Conservation (phyloP, 2,888 invertebrate species). For the Meteorus cinctellus region DNA sequence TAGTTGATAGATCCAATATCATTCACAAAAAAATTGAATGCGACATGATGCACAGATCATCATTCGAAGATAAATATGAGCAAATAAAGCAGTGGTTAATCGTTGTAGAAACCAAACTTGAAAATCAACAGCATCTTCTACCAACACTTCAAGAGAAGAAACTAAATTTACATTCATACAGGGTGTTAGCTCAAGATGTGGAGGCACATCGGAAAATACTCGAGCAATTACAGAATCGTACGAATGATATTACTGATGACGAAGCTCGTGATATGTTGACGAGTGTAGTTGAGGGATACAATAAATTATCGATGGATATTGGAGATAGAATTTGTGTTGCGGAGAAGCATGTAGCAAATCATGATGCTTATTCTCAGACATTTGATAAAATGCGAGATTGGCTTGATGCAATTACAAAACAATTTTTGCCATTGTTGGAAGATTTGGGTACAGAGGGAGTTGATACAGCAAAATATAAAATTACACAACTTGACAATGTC, state of each 20-base stretch:
- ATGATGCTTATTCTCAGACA: constrained; percentile 87
- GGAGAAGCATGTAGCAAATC: constrained; percentile 84
- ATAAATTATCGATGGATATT: constrained; percentile 80
- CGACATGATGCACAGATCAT: constrained; percentile 90
- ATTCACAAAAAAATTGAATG: constrained; percentile 92
- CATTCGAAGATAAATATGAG: constrained; percentile 93
- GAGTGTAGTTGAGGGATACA: constrained; percentile 84
- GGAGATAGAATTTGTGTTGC: constrained; percentile 79
- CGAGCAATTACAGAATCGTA: constrained; percentile 87
- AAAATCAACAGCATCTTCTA: constrained; percentile 82
- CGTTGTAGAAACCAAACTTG: constrained; percentile 84
- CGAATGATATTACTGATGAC: constrained; percentile 85
- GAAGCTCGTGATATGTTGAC: constrained; percentile 85
- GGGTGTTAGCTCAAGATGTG: constrained; percentile 88
- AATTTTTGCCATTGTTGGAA: constrained; percentile 83
- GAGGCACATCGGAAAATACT: constrained; percentile 89
- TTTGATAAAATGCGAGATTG: constrained; percentile 90
- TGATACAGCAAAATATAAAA: constrained; percentile 84
- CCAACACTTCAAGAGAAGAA: constrained; percentile 92
- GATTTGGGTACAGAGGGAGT: constrained; percentile 84
- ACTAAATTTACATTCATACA: constrained; percentile 86
- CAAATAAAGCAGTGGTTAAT: constrained; percentile 91
- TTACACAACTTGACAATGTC: constrained; percentile 84
- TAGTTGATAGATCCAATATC: constrained; percentile 88
- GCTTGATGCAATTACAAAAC: constrained; percentile 85